Conservation (phyloP, 2,888 invertebrate genomes). For the Psylliodes chrysocephalus region DNA sequence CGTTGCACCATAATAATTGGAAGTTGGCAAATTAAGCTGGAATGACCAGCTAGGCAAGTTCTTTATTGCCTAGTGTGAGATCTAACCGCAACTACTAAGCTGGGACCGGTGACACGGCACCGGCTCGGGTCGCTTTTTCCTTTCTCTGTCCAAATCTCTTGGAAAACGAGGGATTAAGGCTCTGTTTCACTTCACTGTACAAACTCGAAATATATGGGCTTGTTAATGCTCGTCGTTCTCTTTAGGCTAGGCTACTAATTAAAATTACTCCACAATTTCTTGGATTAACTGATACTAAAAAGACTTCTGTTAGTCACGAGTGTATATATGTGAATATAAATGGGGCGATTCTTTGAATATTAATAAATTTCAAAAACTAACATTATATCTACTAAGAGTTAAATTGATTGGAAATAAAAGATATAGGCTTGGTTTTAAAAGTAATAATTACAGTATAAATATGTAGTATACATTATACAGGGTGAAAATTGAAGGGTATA, state of each 20-base stretch:
- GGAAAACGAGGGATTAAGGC: conserved; percentile 50
- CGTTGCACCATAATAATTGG: conserved; percentile 59
- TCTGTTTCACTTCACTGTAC: conserved; percentile 36
- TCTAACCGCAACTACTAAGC: conserved; percentile 58
- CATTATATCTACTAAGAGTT: no score
- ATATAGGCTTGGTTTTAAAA: no score
- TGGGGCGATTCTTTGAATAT: no score
- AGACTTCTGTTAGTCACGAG: no score
- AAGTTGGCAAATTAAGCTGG: conserved; percentile 58
- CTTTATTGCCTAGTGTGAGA: conserved; percentile 59
- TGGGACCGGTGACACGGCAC: conserved; percentile 38
- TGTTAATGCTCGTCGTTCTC: conserved; percentile 43
- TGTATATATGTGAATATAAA: no score
- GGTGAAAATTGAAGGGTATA: no score
- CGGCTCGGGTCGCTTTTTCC: conserved; percentile 35
- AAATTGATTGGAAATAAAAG: no score
- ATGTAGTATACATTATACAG: no score
- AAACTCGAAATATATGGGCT: conserved; percentile 37
- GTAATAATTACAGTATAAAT: no score
- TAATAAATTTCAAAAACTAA: no score
- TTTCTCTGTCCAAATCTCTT: conserved; percentile 48
- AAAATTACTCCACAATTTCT: conserved; percentile 40
- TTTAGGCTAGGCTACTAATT: conserved; percentile 38
- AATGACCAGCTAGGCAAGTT: conserved; percentile 57
- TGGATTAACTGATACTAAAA: conserved; percentile 24